Evolutionary conservation across 2,113 vertebrate genomes (phyloP), one percentile per base, ranked within the genome.

Genomic region (Nannobrachium achirus): DNA sequence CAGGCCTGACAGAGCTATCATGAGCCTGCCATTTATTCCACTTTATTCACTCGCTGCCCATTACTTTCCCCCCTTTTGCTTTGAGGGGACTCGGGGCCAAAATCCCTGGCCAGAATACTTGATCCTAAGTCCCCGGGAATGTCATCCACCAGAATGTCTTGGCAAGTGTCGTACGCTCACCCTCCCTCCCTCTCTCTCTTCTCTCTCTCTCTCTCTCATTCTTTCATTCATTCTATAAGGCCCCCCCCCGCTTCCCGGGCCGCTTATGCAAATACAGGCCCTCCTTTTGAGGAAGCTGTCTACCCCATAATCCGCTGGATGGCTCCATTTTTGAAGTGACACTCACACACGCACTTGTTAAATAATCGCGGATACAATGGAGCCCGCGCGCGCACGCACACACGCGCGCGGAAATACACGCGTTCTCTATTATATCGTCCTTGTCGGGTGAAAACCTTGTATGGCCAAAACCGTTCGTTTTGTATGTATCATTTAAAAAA

Each of bases 41-140:
- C 46, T 50, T n/a, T 83, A 86, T 86, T 85, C 85, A 87, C 83
- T 85, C 58, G 3, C 71, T 81, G 75, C 83, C 76, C 85, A 84
- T 89, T 89, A 87, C 87, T 88, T 89, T 83, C 81, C 83, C 81
- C 83, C 84, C n/a, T n/a, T 90, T 84, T 82, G 76, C 81, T 88
- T 80, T 72, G 72, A 89, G 71, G 71, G 68, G 72, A 83, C 80
- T 60, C 40, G 57, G 63, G 74, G 76, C 81, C 79, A 81, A 86
- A 6, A 83, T 86, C 81, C 60, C 60, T 81, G 76, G 73, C 83
- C 71, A 74, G 69, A 87, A 85, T 78, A 70, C 87, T 82, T 77
- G 73, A 84, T 87, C 81, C 75, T 49, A n/a, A n/a, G 63, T 57
- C 79, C 71, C 73, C 82, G 69, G 68, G 81, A 85, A 82, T 33